Conservation (phyloP, 2,888 invertebrate genomes). For the Aleiodes testaceus region DNA sequence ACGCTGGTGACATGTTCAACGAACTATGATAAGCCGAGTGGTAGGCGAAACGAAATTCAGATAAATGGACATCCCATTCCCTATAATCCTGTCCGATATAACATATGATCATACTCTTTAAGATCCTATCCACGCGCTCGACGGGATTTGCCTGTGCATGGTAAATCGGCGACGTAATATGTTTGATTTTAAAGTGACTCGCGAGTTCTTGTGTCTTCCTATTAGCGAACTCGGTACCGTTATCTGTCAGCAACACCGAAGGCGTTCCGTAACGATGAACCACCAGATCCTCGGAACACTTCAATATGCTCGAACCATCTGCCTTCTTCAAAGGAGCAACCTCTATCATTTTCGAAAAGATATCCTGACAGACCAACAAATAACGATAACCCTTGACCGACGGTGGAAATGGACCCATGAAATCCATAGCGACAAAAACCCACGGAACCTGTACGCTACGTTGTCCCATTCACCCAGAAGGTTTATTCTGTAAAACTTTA, state of each 20-base stretch:
- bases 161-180: conserved; percentile 13
- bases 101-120: conserved; percentile 50
- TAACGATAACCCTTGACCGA: too few species aligned
- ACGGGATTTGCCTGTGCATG: conserved; percentile 53
- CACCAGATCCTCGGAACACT: too few species aligned
- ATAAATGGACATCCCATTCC: conserved; percentile 24
- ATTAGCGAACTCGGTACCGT: conserved; percentile 49
- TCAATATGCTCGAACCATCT: too few species aligned
- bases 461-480: too few species aligned
- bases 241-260: conserved; percentile 48
- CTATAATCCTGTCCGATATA: background rate
- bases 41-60: conserved; percentile 19
- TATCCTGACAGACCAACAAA: too few species aligned
- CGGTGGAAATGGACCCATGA: too few species aligned
- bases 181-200: conserved; percentile 31
- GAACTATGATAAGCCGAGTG: conserved; percentile 22
- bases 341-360: too few species aligned
- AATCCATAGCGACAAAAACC: too few species aligned
- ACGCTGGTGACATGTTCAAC: conserved; percentile 1
- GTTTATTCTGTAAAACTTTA: conserved; percentile 17
- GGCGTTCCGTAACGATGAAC: too few species aligned
- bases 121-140: conserved; percentile 50
- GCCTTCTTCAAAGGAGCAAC: too few species aligned
- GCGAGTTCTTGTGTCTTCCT: conserved; percentile 32
- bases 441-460: too few species aligned